Evolutionary conservation across 2,113 vertebrate genomes (phyloP), one percentile per base, ranked within the genome.

Genomic region (Philantomba maxwellii): DNA sequence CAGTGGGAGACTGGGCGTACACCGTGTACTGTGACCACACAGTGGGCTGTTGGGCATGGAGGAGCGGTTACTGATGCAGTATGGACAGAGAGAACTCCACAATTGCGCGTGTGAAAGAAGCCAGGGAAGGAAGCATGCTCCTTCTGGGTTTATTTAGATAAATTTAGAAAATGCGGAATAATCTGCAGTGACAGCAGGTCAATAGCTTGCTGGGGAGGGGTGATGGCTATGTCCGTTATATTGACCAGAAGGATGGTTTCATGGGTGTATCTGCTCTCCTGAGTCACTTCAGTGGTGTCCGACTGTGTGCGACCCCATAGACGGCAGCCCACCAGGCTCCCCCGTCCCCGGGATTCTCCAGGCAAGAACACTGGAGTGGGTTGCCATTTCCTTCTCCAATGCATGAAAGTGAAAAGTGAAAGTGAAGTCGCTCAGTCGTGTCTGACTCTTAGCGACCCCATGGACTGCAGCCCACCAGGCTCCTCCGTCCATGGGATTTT

Each of bases 21-120:
- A 13, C 75, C 11, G 14, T 86, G 82, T 47, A 3, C 2, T 13
- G 2, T 30, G 23, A 28, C 45, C 43, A 14, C n/a, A 13, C 58
- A 1, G 39, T 2, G 10, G 73, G 19, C 0, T 39, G 0, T 0
- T 51, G 23, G 1, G 23, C 16, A 43, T 4, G 30, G 36, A 33
- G 87, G 47, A 23, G 57, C 16, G 21, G 8, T 39, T 19, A 2
- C 25, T 8, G 28, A 25, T 64, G 58, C 12, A 28, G 5, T 5
- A 2, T 33, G 26, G 39, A 13, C 30, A 39, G 66, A 39, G 49
- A 26, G 16, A 66, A 25, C 11, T 26, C 19, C 15, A 3, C 21
- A 28, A 23, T 3, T 15, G 19, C 2, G 23, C 19, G 45, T 73
- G 81, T 33, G 28, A 26, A 28, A 86, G 30, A 86, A 60, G 10